A percentile compares a stretch with the other conserved stretches of the same genome.
Evolutionary conservation across 1,140 invertebrate species (phyloP).

Genomic region (Babylonia areolata): DNA sequence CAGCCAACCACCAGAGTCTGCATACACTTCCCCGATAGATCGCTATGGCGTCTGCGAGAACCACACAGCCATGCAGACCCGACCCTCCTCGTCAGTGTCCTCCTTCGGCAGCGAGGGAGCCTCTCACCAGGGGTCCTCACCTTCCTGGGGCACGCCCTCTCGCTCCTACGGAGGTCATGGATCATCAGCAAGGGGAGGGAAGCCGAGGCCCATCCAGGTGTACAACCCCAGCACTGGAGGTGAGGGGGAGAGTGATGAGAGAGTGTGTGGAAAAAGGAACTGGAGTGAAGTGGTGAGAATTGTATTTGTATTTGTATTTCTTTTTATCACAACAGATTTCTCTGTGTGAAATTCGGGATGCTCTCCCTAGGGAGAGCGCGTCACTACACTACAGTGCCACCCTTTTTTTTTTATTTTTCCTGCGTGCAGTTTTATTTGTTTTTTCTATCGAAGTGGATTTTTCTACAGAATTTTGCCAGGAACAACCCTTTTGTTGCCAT

Average conservation of each 20-base stretch:
- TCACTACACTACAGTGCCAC: too few species aligned
- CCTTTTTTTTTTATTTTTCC: too few species aligned
- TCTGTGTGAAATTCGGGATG: too few species aligned
- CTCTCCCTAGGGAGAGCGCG: too few species aligned
- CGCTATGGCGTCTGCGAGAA: neutral
- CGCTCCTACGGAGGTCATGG: slow-evolving; percentile 60
- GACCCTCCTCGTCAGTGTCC: slow-evolving; percentile 37
- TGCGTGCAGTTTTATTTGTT: too few species aligned
- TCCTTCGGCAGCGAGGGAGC: neutral
- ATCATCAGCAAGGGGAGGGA: slow-evolving; percentile 34
- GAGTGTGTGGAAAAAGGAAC: neutral
- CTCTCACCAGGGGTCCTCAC: neutral
- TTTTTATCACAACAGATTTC: too few species aligned
- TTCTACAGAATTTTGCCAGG: too few species aligned
- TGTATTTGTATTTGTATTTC: too few species aligned
- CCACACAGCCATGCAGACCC: neutral
- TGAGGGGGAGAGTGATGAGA: neutral
- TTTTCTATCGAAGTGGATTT: too few species aligned
- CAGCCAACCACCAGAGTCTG: slow-evolving; percentile 20
- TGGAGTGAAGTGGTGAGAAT: too few species aligned
- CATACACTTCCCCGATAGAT: neutral
- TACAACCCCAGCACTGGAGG: slow-evolving; percentile 63
- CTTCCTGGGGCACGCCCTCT: slow-evolving; percentile 10
- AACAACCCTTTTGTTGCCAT: too few species aligned
- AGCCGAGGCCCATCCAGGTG: slow-evolving; percentile 52